Evolutionary conservation across 2,113 vertebrate genomes (phyloP).

Genomic region (Anseranas semipalmata): DNA sequence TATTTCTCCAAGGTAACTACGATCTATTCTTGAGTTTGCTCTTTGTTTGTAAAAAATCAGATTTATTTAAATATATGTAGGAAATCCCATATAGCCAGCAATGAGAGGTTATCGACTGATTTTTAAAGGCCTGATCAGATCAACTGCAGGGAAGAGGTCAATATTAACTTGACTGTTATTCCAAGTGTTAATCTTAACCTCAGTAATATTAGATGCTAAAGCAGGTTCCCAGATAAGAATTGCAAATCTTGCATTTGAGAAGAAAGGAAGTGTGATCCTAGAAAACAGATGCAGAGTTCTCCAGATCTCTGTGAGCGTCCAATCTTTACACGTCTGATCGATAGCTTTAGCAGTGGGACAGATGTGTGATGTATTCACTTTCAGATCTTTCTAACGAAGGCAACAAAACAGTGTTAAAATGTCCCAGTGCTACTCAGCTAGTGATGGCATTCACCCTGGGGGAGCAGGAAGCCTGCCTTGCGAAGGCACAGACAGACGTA

Average conservation of each 20-base stretch:
- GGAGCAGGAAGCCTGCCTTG: not conserved
- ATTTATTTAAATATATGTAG: not conserved
- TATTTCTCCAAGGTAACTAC: not conserved
- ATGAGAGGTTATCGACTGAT: not conserved
- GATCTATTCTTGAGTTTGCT: not conserved
- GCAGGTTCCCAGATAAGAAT: not conserved
- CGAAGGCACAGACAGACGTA: not conserved
- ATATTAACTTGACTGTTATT: not conserved
- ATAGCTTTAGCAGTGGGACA: not conserved
- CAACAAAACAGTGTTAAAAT: not conserved
- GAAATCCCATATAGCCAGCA: not conserved
- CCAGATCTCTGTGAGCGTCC: not conserved
- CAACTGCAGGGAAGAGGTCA: not conserved
- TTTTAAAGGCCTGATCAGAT: not conserved
- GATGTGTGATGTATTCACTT: not conserved
- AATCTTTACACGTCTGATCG: not conserved
- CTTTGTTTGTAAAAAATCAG: not conserved
- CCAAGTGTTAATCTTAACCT: not conserved
- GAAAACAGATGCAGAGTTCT: conserved; percentile 20
- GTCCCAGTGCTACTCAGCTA: not conserved
- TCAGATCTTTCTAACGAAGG: not conserved
- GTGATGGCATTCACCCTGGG: not conserved
- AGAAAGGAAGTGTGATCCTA: not conserved
- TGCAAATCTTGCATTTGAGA: not conserved
- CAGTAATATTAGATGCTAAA: not conserved